A percentile compares a stretch with the other conserved stretches of the same genome.
These are phyloP conservation scores for Watersipora subatra DNA, from an alignment of 1,140 invertebrate species.

Conservation along the genomic window DNA sequence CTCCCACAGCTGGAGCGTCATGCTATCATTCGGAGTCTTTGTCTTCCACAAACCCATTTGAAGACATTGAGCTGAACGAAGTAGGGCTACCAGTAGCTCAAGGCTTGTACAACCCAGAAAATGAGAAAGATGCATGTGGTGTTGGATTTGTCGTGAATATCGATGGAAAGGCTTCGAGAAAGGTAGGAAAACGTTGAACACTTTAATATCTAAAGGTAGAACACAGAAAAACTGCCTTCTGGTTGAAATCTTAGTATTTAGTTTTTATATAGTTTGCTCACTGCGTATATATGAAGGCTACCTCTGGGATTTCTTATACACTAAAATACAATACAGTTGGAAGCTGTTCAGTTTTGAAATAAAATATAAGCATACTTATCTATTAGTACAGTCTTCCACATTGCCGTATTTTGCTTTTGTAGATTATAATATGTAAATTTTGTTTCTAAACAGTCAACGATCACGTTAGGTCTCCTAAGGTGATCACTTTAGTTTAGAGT, in stretches of 20 bases:
- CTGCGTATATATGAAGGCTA: too few relatives aligned
- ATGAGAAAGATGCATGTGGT: constrained; percentile 90
- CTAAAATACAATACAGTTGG: too few relatives aligned
- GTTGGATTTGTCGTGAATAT: constrained; percentile 97
- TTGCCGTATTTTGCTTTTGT: too few relatives aligned
- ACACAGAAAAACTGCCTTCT: background rate
- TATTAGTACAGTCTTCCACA: too few relatives aligned
- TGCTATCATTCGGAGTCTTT: background rate
- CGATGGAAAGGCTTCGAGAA: constrained; percentile 78
- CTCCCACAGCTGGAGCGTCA: background rate
- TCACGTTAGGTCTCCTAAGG: too few relatives aligned
- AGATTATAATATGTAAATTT: too few relatives aligned
- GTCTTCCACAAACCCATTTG: background rate
- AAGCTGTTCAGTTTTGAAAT: too few relatives aligned
- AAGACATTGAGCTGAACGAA: background rate
- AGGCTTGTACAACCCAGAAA: constrained; percentile 83
- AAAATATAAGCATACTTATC: too few relatives aligned
- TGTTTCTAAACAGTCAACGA: too few relatives aligned
- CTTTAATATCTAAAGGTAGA: background rate
- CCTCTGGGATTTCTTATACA: too few relatives aligned
- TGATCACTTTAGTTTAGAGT: too few relatives aligned
- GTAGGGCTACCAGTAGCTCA: constrained; percentile 45
- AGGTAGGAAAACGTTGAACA: constrained; percentile 58
- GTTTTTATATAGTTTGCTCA: too few relatives aligned
- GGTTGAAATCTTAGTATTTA: background rate